Evolutionary conservation across 2,797 vertebrate genomes (phyloP), one percentile per base, ranked within the genome.

Genomic region (Diplodus puntazzo): DNA sequence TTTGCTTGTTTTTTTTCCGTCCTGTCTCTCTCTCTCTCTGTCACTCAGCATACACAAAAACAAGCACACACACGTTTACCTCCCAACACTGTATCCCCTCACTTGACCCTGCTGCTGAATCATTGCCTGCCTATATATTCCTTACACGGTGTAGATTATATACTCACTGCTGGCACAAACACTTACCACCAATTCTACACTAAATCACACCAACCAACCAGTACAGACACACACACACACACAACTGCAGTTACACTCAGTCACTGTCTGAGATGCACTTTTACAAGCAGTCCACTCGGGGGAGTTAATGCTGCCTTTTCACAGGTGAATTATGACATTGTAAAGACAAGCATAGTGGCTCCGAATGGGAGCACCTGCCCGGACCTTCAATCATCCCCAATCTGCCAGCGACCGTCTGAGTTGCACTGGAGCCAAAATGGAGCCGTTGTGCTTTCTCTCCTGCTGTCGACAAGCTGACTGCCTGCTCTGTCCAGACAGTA

Each of bases 291-390:
- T 80, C 79, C 60, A 54, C 78, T 78, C 68, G 65, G 75, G 68
- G 34, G 52, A 75, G 75, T 69, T 80, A 83, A 85, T 69, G 72
- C 79, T 75, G 62, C 67, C 48, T 73, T 76, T 68, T 52, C 59
- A 72, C 53, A 59, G 61, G 54, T 87, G 77, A 91, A 69, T 84
- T 68, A 82, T 81, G 68, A 46, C 74, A 77, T 27, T 88, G 84
- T 89, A 84, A 92, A 87, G 67, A 68, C 77, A 23, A 60, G 55
- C 58, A 43, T 62, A 76, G 67, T 69, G 60, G 48, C 68, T 85
- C 75, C 76, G 50, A 77, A 82, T 67, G 25, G 69, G 46, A 78
- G 55, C 42, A 69, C 73, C 83, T 75, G 34, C 59, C 79, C 80
- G 72, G 80, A 77, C 69, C 72, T 79, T 85, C 73, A 82, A 75